A percentile compares a stretch with the other conserved stretches of the same genome.
Evolutionary conservation across 2,888 invertebrate genomes (phyloP).

Genomic region (Trypoxylon attenuatum): DNA sequence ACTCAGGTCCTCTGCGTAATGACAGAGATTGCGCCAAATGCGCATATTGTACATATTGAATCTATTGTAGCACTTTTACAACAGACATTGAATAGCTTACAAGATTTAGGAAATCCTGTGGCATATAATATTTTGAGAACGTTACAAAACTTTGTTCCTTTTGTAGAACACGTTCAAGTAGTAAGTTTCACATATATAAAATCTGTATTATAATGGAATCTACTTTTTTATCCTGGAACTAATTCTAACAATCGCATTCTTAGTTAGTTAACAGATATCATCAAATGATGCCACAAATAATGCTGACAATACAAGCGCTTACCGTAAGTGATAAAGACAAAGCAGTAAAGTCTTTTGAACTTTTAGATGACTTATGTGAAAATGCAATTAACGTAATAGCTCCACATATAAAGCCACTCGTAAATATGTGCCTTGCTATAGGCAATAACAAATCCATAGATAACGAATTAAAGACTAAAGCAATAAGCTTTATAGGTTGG

Average conservation of each 20-base stretch:
- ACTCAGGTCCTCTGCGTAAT: constrained; percentile 82
- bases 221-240: too few relatives aligned
- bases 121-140: constrained; percentile 80
- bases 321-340: constrained; percentile 77
- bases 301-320: constrained; percentile 79
- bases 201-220: neutral
- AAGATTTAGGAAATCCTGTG: constrained; percentile 74
- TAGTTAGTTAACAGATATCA: constrained; percentile 78
- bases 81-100: constrained; percentile 75
- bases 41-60: constrained; percentile 81
- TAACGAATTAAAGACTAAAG: constrained; percentile 81
- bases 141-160: constrained; percentile 81
- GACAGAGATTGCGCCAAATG: constrained; percentile 82
- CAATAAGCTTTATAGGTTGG: constrained; percentile 81
- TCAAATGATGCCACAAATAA: constrained; percentile 79
- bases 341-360: constrained; percentile 79
- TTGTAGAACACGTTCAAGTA: constrained; percentile 80
- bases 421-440: constrained; percentile 82
- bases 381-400: constrained; percentile 79
- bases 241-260: too few relatives aligned
- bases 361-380: constrained; percentile 82
- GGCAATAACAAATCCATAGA: constrained; percentile 78
- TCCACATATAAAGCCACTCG: constrained; percentile 79
- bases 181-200: constrained; percentile 69
- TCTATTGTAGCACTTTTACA: constrained; percentile 77